Evolutionary conservation across 2,888 invertebrate species (phyloP), one percentile per base, ranked within the genome.

Genomic region (Xestobium rufovillosum): DNA sequence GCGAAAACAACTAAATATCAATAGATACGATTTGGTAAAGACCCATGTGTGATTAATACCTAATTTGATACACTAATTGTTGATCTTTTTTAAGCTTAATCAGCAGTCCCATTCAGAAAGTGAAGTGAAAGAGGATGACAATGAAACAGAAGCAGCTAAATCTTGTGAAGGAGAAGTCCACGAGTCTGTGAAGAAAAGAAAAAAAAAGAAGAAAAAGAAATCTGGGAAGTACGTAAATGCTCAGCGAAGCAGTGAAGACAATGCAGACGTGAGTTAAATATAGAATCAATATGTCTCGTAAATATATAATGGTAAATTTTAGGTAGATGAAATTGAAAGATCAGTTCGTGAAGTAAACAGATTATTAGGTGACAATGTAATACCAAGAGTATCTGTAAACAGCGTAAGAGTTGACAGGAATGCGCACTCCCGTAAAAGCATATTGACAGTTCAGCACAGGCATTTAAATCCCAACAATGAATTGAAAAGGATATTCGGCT

Each of bases 381-480:
- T 52, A 14, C 51, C 58, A 15, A 50, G 47, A 28, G 41, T 42
- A 28, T 34, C 48, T 26, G 45, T 44, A 14, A 19, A 43, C 12
- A 34, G 43, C 23, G 28, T 41, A 3, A 55, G 52, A 39, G 49
- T 56, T 25, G 65, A 63, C 13, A 57, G 55, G 42, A 45, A 48
- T 30, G 34, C 43, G 26, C 49, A 55, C 19, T 49, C 44, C 34
- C 43, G 45, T 14, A 71, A 73, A 48, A 67, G 72, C 27, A 61
- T 81, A 19, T 65, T 86, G 6, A 68, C 65, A 32, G 72, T 84
- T 14, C 80, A 83, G 44, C 70, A 76, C 44, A 81, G 81, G 55
- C 72, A 83, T 60, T 66, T 88, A 13, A 86, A 86, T 67, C 78
- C 83, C 8, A 81, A 82, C 46, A 83, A 83, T 66, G 88, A 88